phyloP scores from a whole-genome alignment of 2,113 vertebrate species.

The Erythrocebus patas region DNA sequence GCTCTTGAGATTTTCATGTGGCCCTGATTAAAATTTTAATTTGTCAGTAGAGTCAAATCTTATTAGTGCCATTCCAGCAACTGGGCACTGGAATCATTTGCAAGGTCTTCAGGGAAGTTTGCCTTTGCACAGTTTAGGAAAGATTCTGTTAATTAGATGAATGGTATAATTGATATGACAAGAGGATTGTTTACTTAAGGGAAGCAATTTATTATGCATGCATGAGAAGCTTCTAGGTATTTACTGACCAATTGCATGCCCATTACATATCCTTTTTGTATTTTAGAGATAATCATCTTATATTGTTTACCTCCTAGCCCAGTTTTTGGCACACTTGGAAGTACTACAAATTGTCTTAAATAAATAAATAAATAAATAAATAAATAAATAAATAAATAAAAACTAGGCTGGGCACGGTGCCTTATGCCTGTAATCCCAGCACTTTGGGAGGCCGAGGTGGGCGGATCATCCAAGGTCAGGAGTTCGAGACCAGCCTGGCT shows the following conservation, averaged over 20 bases:
- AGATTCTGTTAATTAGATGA: slow-evolving; percentile 11
- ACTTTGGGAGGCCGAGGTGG: not conserved
- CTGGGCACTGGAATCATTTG: not conserved
- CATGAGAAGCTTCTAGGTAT: not conserved
- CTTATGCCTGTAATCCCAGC: not conserved
- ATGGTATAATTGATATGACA: not conserved
- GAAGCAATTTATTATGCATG: not conserved
- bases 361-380: not conserved
- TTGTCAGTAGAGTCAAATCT: not conserved
- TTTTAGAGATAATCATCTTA: not conserved
- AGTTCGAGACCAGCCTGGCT: not conserved
- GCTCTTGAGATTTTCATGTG: not conserved
- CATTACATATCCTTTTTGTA: not conserved
- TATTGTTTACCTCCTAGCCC: not conserved
- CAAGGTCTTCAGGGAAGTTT: not conserved
- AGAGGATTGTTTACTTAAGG: not conserved
- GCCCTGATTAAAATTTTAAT: not conserved
- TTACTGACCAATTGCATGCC: not conserved
- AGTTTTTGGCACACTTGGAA: not conserved
- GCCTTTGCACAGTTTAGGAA: not conserved
- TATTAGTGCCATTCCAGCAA: not conserved
- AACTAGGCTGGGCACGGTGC: not conserved
- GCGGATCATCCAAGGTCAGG: not conserved
- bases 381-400: too few relatives aligned
- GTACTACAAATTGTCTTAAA: not conserved